Evolutionary conservation across 2,113 vertebrate species (phyloP).

Genomic region (Oophaga pumilio): DNA sequence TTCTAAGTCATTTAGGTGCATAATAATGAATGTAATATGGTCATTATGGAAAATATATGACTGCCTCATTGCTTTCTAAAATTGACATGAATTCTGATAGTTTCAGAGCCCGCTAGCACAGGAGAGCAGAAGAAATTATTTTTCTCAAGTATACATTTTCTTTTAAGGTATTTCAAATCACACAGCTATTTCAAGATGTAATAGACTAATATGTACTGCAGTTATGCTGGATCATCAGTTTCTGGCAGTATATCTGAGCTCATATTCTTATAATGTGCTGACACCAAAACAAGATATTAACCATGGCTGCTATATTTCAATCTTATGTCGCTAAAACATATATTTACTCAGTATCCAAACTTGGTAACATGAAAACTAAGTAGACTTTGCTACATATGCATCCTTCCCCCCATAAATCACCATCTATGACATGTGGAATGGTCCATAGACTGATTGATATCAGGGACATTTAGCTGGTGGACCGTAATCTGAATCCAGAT

Average conservation of each 20-base stretch:
- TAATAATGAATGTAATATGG: constrained; percentile 6
- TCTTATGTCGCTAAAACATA: neutral
- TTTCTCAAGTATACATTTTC: constrained; percentile 23
- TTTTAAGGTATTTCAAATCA: neutral
- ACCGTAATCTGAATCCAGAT: too few relatives aligned
- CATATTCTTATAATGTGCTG: neutral
- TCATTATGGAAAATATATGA: constrained; percentile 6
- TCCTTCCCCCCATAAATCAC: too few relatives aligned
- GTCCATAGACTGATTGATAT: too few relatives aligned
- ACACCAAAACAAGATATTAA: neutral
- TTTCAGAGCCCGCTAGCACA: neutral
- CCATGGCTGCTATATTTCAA: neutral
- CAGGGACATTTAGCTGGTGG: too few relatives aligned
- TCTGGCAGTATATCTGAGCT: neutral
- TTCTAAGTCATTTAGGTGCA: neutral
- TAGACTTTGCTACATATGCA: too few relatives aligned
- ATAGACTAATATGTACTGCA: constrained; percentile 1
- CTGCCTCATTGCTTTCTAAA: neutral
- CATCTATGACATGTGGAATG: too few relatives aligned
- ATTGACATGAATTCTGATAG: neutral
- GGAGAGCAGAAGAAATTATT: neutral
- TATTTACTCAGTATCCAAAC: neutral
- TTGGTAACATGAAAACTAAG: neutral
- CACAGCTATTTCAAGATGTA: neutral
- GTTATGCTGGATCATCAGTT: constrained; percentile 11